Percentiles rank a stretch among this genome's conserved stretches.
phyloP scores from a whole-genome alignment of 2,888 invertebrate genomes.

The Helicoverpa assulta region DNA sequence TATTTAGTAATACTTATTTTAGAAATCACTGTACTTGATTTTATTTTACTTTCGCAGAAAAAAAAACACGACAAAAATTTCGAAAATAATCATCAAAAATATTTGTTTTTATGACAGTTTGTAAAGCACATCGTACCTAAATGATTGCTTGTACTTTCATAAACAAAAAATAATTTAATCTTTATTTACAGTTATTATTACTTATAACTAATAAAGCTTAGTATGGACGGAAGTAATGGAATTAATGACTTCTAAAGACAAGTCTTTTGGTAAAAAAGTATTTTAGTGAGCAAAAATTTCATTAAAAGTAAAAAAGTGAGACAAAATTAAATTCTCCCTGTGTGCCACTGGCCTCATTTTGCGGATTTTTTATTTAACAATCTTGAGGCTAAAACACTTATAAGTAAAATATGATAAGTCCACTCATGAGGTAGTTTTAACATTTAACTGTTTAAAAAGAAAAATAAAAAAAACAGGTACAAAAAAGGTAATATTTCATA shows the following conservation, averaged over 20 bases:
- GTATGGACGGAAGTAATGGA: slow-evolving; percentile 75
- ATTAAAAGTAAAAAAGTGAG: slow-evolving; percentile 6
- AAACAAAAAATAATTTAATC: slow-evolving; percentile 64
- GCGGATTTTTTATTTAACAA: slow-evolving; percentile 25
- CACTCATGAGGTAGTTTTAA: slow-evolving; percentile 80
- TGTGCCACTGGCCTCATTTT: slow-evolving; percentile 33
- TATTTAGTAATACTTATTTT: slow-evolving; percentile 53
- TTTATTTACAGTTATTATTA: slow-evolving; percentile 71
- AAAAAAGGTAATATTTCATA: slow-evolving; percentile 15
- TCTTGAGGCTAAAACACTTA: slow-evolving; percentile 36
- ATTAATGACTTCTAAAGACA: slow-evolving; percentile 48
- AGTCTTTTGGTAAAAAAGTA: slow-evolving; percentile 54
- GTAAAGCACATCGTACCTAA: slow-evolving; percentile 37
- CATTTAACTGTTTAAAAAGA: slow-evolving; percentile 53
- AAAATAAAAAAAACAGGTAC: not conserved
- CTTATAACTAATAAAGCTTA: slow-evolving; percentile 82
- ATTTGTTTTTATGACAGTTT: slow-evolving; percentile 26
- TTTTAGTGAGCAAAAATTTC: slow-evolving; percentile 47
- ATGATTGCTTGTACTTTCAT: slow-evolving; percentile 58
- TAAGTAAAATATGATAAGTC: slow-evolving; percentile 61
- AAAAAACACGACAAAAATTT: slow-evolving; percentile 34
- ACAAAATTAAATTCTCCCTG: slow-evolving; percentile 13
- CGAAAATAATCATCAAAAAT: slow-evolving; percentile 22
- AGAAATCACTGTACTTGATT: slow-evolving; percentile 53
- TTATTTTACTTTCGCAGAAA: slow-evolving; percentile 23